Percentiles rank a stretch among this genome's conserved stretches.
Evolutionary conservation across 2,888 invertebrate genomes (phyloP).

Genomic region (Catocala sponsa): DNA sequence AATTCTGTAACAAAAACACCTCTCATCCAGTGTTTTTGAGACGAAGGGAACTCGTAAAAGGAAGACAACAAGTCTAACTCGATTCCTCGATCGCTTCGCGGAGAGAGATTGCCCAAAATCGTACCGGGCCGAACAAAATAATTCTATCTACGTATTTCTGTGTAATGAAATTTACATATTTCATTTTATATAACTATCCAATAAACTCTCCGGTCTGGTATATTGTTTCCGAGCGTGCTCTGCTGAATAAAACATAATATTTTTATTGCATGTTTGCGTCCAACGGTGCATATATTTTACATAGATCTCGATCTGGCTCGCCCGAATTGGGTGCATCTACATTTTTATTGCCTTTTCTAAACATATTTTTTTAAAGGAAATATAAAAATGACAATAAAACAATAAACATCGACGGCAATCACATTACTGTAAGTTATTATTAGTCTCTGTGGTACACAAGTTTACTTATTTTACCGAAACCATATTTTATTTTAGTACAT

Average conservation of each 20-base stretch:
- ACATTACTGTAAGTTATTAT: slow-evolving; percentile 30
- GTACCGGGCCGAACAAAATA: slow-evolving; percentile 37
- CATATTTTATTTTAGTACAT: slow-evolving; percentile 7
- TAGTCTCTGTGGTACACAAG: slow-evolving; percentile 12
- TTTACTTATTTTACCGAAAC: slow-evolving; percentile 18
- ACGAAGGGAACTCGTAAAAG: slow-evolving; percentile 25
- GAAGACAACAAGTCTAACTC: slow-evolving; percentile 23
- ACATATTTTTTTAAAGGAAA: slow-evolving; percentile 25
- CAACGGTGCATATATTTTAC: slow-evolving; percentile 80
- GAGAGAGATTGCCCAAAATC: slow-evolving; percentile 38
- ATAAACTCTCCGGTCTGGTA: slow-evolving; percentile 65
- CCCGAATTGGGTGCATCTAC: slow-evolving; percentile 70
- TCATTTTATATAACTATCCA: slow-evolving; percentile 66
- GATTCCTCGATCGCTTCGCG: slow-evolving; percentile 19
- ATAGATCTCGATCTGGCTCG: slow-evolving; percentile 64
- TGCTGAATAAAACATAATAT: slow-evolving; percentile 82
- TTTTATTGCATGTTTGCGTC: slow-evolving; percentile 78
- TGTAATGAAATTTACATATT: slow-evolving; percentile 58
- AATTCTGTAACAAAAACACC: slow-evolving; percentile 19
- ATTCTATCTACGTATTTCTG: slow-evolving; percentile 40
- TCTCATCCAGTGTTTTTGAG: slow-evolving; percentile 13
- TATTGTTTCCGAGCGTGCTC: slow-evolving; percentile 76
- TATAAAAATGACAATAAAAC: slow-evolving; percentile 12
- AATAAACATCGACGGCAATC: slow-evolving; percentile 30
- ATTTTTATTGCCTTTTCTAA: slow-evolving; percentile 69